phyloP scores from a whole-genome alignment of 2,888 invertebrate genomes.

The Phengaris arion region DNA sequence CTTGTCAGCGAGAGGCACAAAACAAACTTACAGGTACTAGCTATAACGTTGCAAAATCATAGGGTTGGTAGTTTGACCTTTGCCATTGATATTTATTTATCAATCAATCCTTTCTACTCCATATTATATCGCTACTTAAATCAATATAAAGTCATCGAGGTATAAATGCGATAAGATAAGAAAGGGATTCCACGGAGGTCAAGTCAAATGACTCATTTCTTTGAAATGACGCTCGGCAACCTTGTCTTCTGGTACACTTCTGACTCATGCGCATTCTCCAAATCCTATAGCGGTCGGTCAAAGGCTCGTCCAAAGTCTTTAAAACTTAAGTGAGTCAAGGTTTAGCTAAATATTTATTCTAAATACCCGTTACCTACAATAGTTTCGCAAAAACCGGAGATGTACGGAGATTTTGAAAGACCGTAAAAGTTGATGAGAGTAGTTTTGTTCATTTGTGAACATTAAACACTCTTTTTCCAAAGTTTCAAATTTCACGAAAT shows the following conservation, averaged over 20 bases:
- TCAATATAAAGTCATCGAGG: neutral
- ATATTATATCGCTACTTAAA: too few species aligned
- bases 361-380: neutral
- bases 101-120: too few species aligned
- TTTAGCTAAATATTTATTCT: too few species aligned
- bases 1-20: too few species aligned
- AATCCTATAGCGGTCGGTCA: neutral
- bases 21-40: too few species aligned
- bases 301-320: neutral
- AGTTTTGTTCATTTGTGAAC: too few species aligned
- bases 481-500: too few species aligned
- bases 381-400: neutral
- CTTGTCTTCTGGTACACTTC: neutral
- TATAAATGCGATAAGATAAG: neutral
- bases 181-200: constrained; percentile 16
- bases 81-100: too few species aligned
- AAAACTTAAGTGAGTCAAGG: neutral
- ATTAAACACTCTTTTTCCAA: too few species aligned
- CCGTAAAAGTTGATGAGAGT: too few species aligned
- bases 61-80: too few species aligned
- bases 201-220: neutral
- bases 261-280: constrained; percentile 6
- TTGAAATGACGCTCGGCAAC: constrained; percentile 1
- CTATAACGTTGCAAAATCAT: too few species aligned
- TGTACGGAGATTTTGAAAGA: neutral